Conservation (phyloP, 2,888 invertebrate species). For the Mongoloraphidia duomilia region DNA sequence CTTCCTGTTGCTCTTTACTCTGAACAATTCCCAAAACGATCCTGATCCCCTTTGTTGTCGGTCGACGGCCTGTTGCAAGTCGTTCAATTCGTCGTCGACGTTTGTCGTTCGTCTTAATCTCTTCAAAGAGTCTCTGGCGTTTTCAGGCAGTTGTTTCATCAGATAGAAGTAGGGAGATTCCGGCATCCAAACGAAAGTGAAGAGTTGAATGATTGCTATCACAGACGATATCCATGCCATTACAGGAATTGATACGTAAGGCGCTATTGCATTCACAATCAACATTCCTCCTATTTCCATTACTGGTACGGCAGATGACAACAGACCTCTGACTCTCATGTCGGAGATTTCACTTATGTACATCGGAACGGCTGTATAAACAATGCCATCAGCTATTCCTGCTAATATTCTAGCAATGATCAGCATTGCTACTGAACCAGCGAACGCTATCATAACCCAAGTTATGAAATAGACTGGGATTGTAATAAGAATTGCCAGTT, state of each 20-base stretch:
- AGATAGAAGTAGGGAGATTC: slow-evolving; percentile 41
- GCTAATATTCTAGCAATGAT: slow-evolving; percentile 40
- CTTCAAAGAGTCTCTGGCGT: slow-evolving; percentile 33
- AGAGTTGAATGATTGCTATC: slow-evolving; percentile 31
- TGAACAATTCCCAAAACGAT: slow-evolving; percentile 38
- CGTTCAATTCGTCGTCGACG: slow-evolving; percentile 26
- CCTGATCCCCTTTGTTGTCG: slow-evolving; percentile 35
- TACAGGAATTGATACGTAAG: slow-evolving; percentile 31
- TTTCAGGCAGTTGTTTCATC: slow-evolving; percentile 26
- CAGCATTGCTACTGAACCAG: slow-evolving; percentile 37
- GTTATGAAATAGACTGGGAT: slow-evolving; percentile 45
- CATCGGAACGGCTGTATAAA: slow-evolving; percentile 34
- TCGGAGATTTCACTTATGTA: slow-evolving; percentile 46
- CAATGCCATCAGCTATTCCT: slow-evolving; percentile 38
- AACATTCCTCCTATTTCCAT: slow-evolving; percentile 38
- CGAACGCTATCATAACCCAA: slow-evolving; percentile 46
- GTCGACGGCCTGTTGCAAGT: slow-evolving; percentile 22
- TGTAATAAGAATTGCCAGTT: slow-evolving; percentile 43
- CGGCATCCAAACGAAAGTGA: slow-evolving; percentile 36
- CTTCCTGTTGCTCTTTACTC: slow-evolving; percentile 40
- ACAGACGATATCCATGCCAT: slow-evolving; percentile 33
- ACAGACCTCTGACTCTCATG: slow-evolving; percentile 38
- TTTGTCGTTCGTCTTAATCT: slow-evolving; percentile 30
- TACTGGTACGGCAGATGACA: slow-evolving; percentile 41
- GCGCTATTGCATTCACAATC: slow-evolving; percentile 33